Evolutionary conservation across 2,797 vertebrate species (phyloP), one percentile per base, ranked within the genome.

Genomic region (Balearica regulorum): DNA sequence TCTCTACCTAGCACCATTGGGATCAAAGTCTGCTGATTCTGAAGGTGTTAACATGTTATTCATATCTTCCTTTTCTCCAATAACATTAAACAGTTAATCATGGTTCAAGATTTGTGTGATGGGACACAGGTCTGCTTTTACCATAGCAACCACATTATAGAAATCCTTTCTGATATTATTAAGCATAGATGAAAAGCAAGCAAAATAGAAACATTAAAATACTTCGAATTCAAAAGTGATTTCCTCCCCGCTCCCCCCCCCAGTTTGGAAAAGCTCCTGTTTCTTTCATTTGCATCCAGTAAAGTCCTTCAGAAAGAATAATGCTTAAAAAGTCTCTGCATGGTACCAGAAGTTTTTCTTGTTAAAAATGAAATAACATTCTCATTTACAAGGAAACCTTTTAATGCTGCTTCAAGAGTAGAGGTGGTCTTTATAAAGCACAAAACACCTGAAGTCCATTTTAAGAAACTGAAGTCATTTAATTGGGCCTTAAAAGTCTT

Each of bases 121-220:
- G 22, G 81, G 86, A 94, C 53, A 93, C 28, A 71, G 69, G 33
- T 84, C 93, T 94, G 43, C 43, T 83, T 92, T 93, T 83, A 85
- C 95, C 78, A 90, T 93, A 83, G 96, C 81, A 96, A 95, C 86
- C 71, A 83, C 4, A 2, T 87, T 87, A 83, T 28, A 92, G 86
- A 90, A 91, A 87, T 37, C 20, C 51, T 84, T 83, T 86, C 83
- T 75, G 49, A 92, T 73, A 89, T 89, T 89, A 93, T 87, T 91
- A 91, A 95, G 43, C 83, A 81, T 6, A 93, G 78, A 94, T 83
- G 57, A 95, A 95, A 94, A 85, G 69, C 60, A 81, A 90, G 46
- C 44, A 88, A 96, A 94, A 41, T 29, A 90, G 60, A 85, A 96
- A 92, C 49, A 93, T 89, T 85, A 90, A 73, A 96, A 95, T 83